A percentile compares a stretch with the other conserved stretches of the same genome.
These are phyloP conservation scores for Xiphophorus hellerii DNA, from an alignment of 2,113 vertebrate species.

Conservation along the genomic window DNA sequence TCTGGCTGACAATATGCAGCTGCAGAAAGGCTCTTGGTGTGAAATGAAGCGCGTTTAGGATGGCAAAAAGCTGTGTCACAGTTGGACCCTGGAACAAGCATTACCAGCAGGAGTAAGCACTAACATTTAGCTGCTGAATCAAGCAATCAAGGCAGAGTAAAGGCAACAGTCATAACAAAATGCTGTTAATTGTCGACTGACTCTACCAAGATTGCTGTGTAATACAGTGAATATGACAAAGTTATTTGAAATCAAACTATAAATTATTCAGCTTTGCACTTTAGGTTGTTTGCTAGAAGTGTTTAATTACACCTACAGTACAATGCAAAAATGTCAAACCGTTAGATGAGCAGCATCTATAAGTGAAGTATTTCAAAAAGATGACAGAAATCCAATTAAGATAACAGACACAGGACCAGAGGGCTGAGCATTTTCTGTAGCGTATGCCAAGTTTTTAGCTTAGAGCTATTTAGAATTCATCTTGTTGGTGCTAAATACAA, in stretches of 20 bases:
- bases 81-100: not conserved
- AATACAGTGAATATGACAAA: not conserved
- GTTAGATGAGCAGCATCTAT: not conserved
- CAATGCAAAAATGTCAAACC: not conserved
- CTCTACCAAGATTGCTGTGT: not conserved
- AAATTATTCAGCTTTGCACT: not conserved
- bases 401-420: not conserved
- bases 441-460: not conserved
- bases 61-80: not conserved
- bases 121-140: not conserved
- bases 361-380: not conserved
- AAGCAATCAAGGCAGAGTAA: not conserved
- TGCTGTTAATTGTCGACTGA: not conserved
- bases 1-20: not conserved
- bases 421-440: not conserved
- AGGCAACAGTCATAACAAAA: not conserved
- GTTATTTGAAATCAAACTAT: not conserved
- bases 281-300: not conserved
- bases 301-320: not conserved
- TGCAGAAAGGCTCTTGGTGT: not conserved
- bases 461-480: not conserved
- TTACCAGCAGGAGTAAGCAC: not conserved
- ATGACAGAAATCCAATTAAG: not conserved
- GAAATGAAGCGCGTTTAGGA: not conserved
- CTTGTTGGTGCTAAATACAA: not conserved